A percentile compares a stretch with the other conserved stretches of the same genome.
These are phyloP conservation scores for Coracopsis vasa DNA, from an alignment of 2,113 vertebrate species.

Conservation along the genomic window DNA sequence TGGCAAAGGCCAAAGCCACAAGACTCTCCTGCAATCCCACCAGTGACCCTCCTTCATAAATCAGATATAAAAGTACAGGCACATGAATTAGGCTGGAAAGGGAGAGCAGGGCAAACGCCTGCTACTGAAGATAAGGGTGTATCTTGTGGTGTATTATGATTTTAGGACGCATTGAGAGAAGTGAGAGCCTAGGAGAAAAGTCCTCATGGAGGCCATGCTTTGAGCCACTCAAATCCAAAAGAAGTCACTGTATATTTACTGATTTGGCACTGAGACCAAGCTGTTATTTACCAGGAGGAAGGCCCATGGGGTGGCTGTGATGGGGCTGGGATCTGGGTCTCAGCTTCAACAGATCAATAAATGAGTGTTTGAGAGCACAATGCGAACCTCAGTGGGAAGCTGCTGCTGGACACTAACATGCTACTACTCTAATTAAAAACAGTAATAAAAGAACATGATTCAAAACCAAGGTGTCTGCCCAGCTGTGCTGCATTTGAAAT, in stretches of 20 bases:
- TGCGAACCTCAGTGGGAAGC: not conserved
- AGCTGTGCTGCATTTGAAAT: not conserved
- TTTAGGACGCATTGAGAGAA: not conserved
- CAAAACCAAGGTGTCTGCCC: not conserved
- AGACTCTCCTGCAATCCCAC: not conserved
- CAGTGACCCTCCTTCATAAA: conserved; percentile 18
- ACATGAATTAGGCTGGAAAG: not conserved
- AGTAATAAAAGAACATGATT: not conserved
- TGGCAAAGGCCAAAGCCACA: conserved; percentile 12
- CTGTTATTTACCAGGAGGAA: not conserved
- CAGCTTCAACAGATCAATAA: not conserved
- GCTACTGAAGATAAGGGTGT: not conserved
- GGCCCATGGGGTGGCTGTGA: not conserved
- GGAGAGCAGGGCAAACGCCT: not conserved
- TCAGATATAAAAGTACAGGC: conserved; percentile 14
- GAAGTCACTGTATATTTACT: not conserved
- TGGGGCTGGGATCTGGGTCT: not conserved
- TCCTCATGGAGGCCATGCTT: not conserved
- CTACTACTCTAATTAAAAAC: not conserved
- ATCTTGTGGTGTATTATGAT: not conserved
- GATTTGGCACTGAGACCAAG: not conserved
- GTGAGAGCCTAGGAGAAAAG: not conserved
- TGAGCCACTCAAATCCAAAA: not conserved
- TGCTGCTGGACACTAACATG: not conserved
- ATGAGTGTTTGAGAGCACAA: not conserved